Percentiles rank a stretch among this genome's conserved stretches.
These are phyloP conservation scores for Picus viridis DNA, from an alignment of 2,797 vertebrate genomes.

Conservation along the genomic window DNA sequence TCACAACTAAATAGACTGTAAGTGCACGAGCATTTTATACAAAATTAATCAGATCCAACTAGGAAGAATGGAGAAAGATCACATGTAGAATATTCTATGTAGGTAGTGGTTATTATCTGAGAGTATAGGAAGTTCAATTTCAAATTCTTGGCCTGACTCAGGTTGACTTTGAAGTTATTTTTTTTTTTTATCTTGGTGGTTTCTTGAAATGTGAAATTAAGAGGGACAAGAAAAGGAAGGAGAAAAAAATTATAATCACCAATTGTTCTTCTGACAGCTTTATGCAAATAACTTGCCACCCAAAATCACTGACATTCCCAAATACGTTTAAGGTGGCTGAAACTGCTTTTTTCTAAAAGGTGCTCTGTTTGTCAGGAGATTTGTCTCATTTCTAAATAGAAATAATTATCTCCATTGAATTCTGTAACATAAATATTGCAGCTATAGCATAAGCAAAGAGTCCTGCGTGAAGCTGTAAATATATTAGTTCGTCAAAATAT, in stretches of 20 bases:
- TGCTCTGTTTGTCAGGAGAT: background rate
- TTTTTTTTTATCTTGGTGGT: background rate
- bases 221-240: background rate
- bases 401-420: background rate
- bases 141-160: background rate
- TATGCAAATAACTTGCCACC: background rate
- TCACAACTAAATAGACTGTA: background rate
- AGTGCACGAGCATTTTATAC: background rate
- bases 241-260: background rate
- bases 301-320: background rate
- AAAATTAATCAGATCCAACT: background rate
- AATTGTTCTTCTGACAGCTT: background rate
- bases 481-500: background rate
- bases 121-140: background rate
- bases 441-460: background rate
- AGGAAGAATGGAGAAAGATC: background rate
- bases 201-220: background rate
- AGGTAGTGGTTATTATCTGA: background rate
- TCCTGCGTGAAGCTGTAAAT: background rate
- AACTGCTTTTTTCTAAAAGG: background rate
- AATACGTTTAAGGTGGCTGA: background rate
- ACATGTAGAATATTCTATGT: background rate
- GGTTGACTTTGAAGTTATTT: background rate
- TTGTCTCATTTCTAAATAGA: background rate
- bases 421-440: background rate